These are phyloP conservation scores for Trachymyrmex septentrionalis DNA, from an alignment of 1,140 invertebrate species.

Conservation along the genomic window DNA sequence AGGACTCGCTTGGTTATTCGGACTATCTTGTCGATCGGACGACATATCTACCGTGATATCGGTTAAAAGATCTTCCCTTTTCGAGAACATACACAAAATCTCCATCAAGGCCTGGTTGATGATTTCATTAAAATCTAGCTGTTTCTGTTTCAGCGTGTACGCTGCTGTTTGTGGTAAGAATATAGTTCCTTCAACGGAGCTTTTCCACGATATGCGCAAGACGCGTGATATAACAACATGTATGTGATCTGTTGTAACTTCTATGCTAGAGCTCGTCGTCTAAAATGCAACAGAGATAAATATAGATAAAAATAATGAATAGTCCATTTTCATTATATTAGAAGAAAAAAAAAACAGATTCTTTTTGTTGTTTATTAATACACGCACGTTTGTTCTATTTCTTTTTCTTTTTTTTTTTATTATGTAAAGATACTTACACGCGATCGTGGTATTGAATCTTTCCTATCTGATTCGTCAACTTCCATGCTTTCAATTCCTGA, in stretches of 20 bases:
- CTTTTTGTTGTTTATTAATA: background rate
- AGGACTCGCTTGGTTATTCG: slow-evolving; percentile 82
- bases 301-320: background rate
- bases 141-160: slow-evolving; percentile 84
- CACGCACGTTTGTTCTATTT: background rate
- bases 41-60: slow-evolving; percentile 85
- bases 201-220: slow-evolving; percentile 89
- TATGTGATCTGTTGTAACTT: slow-evolving; percentile 89
- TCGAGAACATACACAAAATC: slow-evolving; percentile 88
- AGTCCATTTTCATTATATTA: background rate
- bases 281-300: slow-evolving; percentile 71
- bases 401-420: background rate
- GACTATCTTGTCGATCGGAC: slow-evolving; percentile 85
- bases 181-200: slow-evolving; percentile 87
- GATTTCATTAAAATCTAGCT: slow-evolving; percentile 87
- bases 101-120: slow-evolving; percentile 90
- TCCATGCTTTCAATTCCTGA: slow-evolving; percentile 93
- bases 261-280: slow-evolving; percentile 87
- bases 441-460: slow-evolving; percentile 83
- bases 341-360: background rate
- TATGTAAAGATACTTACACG: slow-evolving; percentile 76
- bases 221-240: slow-evolving; percentile 88
- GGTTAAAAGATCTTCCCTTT: slow-evolving; percentile 88
- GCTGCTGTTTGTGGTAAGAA: slow-evolving; percentile 89
- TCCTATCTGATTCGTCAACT: slow-evolving; percentile 87